phyloP scores from a whole-genome alignment of 1,140 invertebrate genomes.

The Babylonia areolata region DNA sequence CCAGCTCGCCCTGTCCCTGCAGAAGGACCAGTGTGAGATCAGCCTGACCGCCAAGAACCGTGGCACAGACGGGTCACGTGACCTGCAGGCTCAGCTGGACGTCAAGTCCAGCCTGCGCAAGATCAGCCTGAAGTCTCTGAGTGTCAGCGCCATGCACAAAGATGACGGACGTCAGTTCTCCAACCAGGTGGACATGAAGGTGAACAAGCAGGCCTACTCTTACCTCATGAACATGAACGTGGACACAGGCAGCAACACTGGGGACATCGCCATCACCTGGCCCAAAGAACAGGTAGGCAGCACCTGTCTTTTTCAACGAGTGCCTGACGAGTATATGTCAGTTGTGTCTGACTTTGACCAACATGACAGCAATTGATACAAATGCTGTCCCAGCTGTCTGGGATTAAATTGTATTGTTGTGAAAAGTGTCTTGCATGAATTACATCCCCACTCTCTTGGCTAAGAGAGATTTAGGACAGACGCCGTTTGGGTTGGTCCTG shows the following conservation, averaged over 20 bases:
- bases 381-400: no score
- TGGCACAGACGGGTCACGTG: constrained; percentile 8
- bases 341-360: background rate
- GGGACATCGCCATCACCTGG: background rate
- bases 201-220: constrained; percentile 35
- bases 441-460: no score
- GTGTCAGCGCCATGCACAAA: background rate
- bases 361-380: background rate
- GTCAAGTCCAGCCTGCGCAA: background rate
- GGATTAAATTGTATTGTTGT: no score
- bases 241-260: background rate
- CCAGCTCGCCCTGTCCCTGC: background rate
- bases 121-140: background rate
- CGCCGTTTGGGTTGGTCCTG: no score
- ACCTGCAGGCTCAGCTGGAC: background rate
- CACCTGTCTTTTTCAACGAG: background rate
- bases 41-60: constrained; percentile 23
- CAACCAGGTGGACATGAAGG: constrained; percentile 32
- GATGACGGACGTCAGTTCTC: constrained; percentile 5
- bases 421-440: no score
- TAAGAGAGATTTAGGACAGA: no score
- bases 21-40: constrained; percentile 16
- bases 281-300: background rate
- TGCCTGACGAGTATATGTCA: no score
- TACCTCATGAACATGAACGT: background rate